phyloP scores from a whole-genome alignment of 1,140 invertebrate genomes.

The Chlorops oryzae region DNA sequence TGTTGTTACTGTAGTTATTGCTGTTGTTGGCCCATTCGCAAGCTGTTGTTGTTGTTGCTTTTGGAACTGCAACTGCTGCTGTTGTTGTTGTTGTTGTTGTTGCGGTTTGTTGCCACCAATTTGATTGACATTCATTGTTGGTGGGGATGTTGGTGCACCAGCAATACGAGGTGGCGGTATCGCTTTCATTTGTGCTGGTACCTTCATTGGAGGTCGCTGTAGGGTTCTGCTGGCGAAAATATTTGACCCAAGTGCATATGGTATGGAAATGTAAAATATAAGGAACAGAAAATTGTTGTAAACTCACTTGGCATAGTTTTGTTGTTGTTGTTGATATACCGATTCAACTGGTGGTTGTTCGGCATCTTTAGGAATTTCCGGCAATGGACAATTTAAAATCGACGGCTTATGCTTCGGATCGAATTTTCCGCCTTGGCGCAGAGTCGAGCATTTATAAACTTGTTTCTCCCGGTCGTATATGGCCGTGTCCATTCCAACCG shows the following conservation, averaged over 20 bases:
- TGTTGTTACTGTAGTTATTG: conserved; percentile 11
- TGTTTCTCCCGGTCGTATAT: conserved; percentile 48
- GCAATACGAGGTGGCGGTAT: conserved; percentile 47
- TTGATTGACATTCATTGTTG: conserved; percentile 19
- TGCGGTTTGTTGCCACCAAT: conserved; percentile 15
- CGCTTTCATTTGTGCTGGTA: conserved; percentile 46
- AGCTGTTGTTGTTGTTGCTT: conserved; percentile 3
- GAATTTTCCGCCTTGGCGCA: conserved; percentile 45
- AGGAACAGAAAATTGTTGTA: neutral
- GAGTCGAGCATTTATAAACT: conserved; percentile 45
- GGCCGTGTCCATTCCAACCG: conserved; percentile 28
- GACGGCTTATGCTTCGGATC: conserved; percentile 47
- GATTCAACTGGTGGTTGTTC: conserved; percentile 40
- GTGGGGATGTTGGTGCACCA: conserved; percentile 42
- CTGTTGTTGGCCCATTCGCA: conserved; percentile 2
- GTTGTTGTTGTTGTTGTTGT: conserved; percentile 19
- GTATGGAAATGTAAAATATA: neutral
- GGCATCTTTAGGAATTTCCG: conserved; percentile 46
- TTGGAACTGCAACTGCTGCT: neutral
- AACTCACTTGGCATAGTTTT: conserved; percentile 45
- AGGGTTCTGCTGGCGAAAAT: conserved; percentile 29
- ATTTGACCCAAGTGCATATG: neutral
- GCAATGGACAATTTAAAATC: conserved; percentile 45
- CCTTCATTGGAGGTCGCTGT: conserved; percentile 44
- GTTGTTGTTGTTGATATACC: conserved; percentile 34